These are phyloP conservation scores for Onthophagus sagittarius DNA, from an alignment of 2,888 invertebrate genomes.

Conservation along the genomic window DNA sequence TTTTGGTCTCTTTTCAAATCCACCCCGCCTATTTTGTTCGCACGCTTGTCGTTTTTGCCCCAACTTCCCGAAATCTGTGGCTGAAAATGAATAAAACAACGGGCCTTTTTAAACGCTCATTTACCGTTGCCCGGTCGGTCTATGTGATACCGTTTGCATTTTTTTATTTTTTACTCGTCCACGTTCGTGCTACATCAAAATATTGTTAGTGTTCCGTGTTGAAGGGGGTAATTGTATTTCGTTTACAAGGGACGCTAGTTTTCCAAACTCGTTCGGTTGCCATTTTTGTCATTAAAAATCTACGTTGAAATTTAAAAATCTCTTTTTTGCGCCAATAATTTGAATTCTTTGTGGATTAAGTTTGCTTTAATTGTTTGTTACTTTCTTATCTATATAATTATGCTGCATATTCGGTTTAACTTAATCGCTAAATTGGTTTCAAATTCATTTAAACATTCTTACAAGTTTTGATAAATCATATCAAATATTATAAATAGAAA, in stretches of 20 bases:
- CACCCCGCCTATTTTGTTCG: not conserved
- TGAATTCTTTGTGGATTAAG: too few relatives aligned
- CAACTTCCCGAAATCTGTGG: not conserved
- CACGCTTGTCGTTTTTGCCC: not conserved
- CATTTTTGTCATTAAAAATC: not conserved
- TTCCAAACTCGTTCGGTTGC: not conserved
- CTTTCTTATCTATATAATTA: too few relatives aligned
- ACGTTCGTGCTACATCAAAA: not conserved
- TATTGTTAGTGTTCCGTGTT: not conserved
- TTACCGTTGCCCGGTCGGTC: not conserved
- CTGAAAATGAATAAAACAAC: not conserved
- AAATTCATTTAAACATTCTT: too few relatives aligned
- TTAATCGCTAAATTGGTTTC: too few relatives aligned
- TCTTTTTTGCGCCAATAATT: too few relatives aligned
- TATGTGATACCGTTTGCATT: not conserved
- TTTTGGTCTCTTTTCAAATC: not conserved
- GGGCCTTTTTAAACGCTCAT: not conserved
- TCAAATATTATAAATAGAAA: too few relatives aligned
- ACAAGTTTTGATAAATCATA: too few relatives aligned
- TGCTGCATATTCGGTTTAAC: too few relatives aligned
- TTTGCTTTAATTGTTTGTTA: too few relatives aligned
- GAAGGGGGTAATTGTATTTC: not conserved
- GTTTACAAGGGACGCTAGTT: not conserved
- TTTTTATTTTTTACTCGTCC: not conserved
- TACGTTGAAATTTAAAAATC: not conserved